Evolutionary conservation across 92 coral and sea anemone genomes (phyloP), one percentile per base, ranked within the genome.

Genomic region (Bergia sp.): DNA sequence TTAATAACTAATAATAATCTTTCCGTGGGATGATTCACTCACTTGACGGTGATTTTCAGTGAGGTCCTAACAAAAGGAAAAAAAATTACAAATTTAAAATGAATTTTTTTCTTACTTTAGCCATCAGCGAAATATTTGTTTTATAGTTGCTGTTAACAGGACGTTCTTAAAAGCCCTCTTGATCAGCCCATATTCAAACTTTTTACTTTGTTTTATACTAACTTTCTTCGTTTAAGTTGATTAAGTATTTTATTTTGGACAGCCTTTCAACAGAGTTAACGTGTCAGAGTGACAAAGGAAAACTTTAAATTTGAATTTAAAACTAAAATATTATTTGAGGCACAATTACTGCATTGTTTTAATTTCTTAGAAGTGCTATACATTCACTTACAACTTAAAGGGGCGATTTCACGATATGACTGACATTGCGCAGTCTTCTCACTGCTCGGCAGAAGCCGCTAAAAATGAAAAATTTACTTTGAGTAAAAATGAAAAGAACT

Each of bases 1-100:
- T 18, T 23, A 61, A 61, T 20, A 20, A 16, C 7, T 40, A 4
- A 75, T 39, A 75, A 5, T 39, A 41, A 40, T 75, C 2, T 37
- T 39, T 39, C 45, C 42, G 79, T 75, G n/a, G 79, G 16, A 49
- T 47, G 83, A 20, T 79, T 55, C 83, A 79, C 83, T 79, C 83
- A 79, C 83, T 50, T 79, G 83, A 79, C n/a, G 61, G 37, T 79
- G 83, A 79, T 36, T 79, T 79, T 79, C 69, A 79, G 41, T 49
- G 83, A 47, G 83, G 83, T 49, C 83, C 83, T 79, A 50, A 55
- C 67, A 29, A 79, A 79, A 50, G 44, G 80, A 85, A 87, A 85
- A 85, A 38, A 37, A 85, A 71, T 72, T 7, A 43, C 8, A 64
- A 49, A 85, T 85, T 85, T 37, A 49, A 85, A 72, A 85, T 45